A percentile compares a stretch with the other conserved stretches of the same genome.
phyloP scores from a whole-genome alignment of 2,888 invertebrate genomes.

The Yponomeuta cagnagella region DNA sequence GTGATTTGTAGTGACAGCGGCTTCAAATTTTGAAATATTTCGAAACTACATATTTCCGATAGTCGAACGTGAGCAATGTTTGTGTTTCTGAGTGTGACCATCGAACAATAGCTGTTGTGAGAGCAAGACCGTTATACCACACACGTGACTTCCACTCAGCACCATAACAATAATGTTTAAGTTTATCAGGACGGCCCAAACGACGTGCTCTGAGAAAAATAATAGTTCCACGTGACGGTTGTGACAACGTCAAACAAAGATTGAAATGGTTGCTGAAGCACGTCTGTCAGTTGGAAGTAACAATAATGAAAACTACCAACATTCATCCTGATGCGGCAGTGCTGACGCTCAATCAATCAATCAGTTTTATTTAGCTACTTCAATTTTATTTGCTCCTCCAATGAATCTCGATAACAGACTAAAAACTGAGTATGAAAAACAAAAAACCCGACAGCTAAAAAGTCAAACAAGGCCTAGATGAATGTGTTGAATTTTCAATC shows the following conservation, averaged over 20 bases:
- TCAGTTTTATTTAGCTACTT: too few relatives aligned
- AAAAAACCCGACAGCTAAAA: too few relatives aligned
- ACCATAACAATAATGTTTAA: slow-evolving; percentile 3
- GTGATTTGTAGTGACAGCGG: not conserved
- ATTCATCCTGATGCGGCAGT: not conserved
- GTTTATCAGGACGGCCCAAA: not conserved
- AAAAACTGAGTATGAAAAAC: not conserved
- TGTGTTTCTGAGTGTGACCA: not conserved
- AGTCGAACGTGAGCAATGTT: not conserved
- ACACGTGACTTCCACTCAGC: not conserved
- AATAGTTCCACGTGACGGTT: not conserved
- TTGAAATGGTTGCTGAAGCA: not conserved
- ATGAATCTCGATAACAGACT: not conserved
- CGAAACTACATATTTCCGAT: not conserved
- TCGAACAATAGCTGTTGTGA: slow-evolving; percentile 9
- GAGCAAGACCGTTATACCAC: not conserved
- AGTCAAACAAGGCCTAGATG: too few relatives aligned
- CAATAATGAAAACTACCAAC: not conserved
- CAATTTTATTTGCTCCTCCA: not conserved
- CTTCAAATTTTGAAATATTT: not conserved
- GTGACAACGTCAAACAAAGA: not conserved
- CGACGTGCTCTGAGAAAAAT: slow-evolving; percentile 6
- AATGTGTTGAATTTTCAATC: too few relatives aligned
- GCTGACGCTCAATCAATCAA: not conserved
- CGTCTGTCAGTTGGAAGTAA: not conserved